Evolutionary conservation across 2,888 invertebrate species (phyloP), one percentile per base, ranked within the genome.

Genomic region (Idaea biselata): DNA sequence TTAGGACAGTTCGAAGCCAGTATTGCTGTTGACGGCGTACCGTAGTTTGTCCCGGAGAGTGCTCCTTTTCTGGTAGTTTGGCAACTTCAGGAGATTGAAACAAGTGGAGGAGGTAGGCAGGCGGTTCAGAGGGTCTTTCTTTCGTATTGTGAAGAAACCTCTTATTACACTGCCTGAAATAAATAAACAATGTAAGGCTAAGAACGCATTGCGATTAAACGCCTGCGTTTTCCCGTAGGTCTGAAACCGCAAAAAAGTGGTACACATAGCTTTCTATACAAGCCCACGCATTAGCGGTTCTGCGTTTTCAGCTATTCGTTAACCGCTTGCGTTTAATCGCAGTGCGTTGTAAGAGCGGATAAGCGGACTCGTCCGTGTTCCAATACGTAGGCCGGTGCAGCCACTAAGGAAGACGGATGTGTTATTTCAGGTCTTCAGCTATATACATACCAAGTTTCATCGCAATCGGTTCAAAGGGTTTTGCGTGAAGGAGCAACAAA

Each of bases 51-150:
- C 99, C 59, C 98, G 93, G 6, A 99, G 89, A 0, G 98, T 98
- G 76, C 97, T 96, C 79, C 99, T 97, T 88, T 98, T 98, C 86
- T 98, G 98, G 86, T 99, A 99, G 92, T 99, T 99, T 62, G 99
- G 99, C 79, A 99, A 93, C 87, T 99, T 99, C 58, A 99, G 94
- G 55, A 99, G 94, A 92, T 99, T 99, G 91, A 99, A 99, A 84
- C 99, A 99, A 0, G 99, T 99, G 0, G 99, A 99, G 0, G 99
- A 99, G 0, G 99, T 99, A n/a, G 99, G 99, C 57, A 99, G 93
- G 53, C 99, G 95, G 82, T 98, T 97, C 60, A 98, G 94, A 0
- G 98, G 98, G 83, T 98, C 98, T 81, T 97, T 97, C 83, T 98
- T 98, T 60, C 98, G 94, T 78, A 99, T 98, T 14, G 99, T 99